Percentiles rank a stretch among this genome's conserved stretches.
These are phyloP conservation scores for Leptatherina wallacei DNA, from an alignment of 2,797 vertebrate species.

Conservation along the genomic window DNA sequence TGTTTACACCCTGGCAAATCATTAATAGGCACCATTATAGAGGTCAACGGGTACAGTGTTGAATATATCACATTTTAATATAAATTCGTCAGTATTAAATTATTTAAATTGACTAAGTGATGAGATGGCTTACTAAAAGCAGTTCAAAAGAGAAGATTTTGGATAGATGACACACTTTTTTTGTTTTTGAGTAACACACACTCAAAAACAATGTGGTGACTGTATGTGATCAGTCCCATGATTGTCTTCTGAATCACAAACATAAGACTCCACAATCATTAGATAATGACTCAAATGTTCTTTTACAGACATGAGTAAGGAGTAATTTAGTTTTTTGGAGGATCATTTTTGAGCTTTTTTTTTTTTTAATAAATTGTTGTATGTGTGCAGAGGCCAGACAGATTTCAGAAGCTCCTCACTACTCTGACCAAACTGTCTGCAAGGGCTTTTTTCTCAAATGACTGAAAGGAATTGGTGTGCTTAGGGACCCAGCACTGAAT, in stretches of 20 bases:
- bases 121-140: background rate
- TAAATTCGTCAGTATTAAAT: background rate
- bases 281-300: background rate
- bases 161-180: too few species aligned
- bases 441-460: constrained; percentile 35
- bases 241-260: constrained; percentile 16
- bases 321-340: background rate
- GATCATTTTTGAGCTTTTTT: background rate
- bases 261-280: constrained; percentile 36
- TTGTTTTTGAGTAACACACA: too few species aligned
- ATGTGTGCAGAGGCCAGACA: background rate
- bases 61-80: background rate
- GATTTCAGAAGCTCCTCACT: background rate
- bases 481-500: constrained; percentile 33
- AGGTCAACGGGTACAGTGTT: background rate
- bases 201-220: constrained; percentile 29
- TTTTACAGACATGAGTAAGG: background rate
- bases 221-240: constrained; percentile 50
- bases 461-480: constrained; percentile 50
- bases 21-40: constrained; percentile 18
- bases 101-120: background rate
- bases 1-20: constrained; percentile 42
- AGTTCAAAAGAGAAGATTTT: background rate
- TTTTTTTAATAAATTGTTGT: constrained; percentile 13
- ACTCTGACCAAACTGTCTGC: constrained; percentile 21